A percentile compares a stretch with the other conserved stretches of the same genome.
Evolutionary conservation across 37 sponge, comb jelly and placozoan species (phyloP).

Genomic region (Beroe forskalii): DNA sequence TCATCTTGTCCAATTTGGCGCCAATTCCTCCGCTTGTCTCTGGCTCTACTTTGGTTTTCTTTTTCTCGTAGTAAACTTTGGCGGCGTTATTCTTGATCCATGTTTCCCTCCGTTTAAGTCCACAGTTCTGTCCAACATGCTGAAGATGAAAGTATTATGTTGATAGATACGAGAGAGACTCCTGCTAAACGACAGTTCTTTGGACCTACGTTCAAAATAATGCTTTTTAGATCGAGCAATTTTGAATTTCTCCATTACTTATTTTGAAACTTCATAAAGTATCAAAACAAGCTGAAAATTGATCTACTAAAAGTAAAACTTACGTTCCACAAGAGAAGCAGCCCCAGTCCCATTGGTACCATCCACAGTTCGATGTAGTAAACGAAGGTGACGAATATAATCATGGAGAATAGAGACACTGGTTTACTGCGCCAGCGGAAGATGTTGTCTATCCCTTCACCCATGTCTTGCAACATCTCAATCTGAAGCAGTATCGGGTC

Average conservation of each 20-base stretch:
- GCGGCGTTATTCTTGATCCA: conserved; percentile 8
- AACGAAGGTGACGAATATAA: conserved; percentile 7
- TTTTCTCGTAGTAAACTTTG: conserved; percentile 19
- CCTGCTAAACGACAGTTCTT: too few species aligned
- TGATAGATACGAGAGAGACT: too few species aligned
- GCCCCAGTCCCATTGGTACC: neutral
- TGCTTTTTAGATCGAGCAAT: too few species aligned
- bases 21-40: neutral
- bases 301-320: too few species aligned
- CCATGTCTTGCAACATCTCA: conserved; percentile 41
- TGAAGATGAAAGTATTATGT: neutral
- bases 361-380: conserved; percentile 59
- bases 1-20: conserved; percentile 59
- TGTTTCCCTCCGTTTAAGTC: neutral
- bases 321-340: neutral
- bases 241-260: too few species aligned
- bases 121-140: neutral
- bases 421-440: conserved; percentile 54
- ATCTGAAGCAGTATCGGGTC: too few species aligned
- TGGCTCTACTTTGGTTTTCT: neutral
- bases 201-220: too few species aligned
- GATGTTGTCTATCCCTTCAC: conserved; percentile 40
- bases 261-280: too few species aligned
- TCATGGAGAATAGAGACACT: conserved; percentile 53
- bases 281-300: too few species aligned